Base-by-base conservation (phyloP, 2,888 invertebrate species). In the Tenthredo livida region DNA sequence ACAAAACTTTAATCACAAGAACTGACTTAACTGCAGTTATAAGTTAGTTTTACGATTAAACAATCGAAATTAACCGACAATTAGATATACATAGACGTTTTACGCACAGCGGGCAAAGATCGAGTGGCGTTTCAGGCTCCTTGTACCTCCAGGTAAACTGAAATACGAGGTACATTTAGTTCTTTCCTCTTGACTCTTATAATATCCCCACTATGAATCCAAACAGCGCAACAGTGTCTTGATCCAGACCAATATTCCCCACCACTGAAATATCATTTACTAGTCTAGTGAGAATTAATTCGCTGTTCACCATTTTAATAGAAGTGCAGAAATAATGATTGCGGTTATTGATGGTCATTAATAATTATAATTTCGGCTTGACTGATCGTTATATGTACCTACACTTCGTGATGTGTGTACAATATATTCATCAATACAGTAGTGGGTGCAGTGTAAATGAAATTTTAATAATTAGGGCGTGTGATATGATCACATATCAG, bases 111-210 rank as follows among this genome's bases (percentile, higher is more conserved):
- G 67, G 17, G 12, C 17, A 67, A 67, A 67, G 67, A 67, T 67
- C 67, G 67, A 67, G 72, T 73, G 43, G 43, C 72, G 21, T n/a
- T 73, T 17, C 73, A 21, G n/a, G 43, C 77, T 77, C 33, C 40
- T 21, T 15, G 80, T 61, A 80, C 58, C 80, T 61, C 29, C 37
- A 43, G 61, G 80, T 80, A 80, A 80, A 80, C 80, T 80, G 80
- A 80, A 80, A 80, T 80, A 80, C 61, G 40, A 80, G 80, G 80
- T 61, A 80, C 80, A 40, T 80, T 54, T 80, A 80, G 58, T 80
- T 80, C 80, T 80, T 80, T 61, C 37, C 80, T 61, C 40, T 61
- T 61, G 37, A 25, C 40, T 80, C 80, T 80, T 80, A 61, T 43
- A 61, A 61, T 43, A 61, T 58, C 80, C 61, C 80, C 58, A 61